Evolutionary conservation across 2,797 vertebrate genomes (phyloP).

Genomic region (Brotogeris chrysoptera): DNA sequence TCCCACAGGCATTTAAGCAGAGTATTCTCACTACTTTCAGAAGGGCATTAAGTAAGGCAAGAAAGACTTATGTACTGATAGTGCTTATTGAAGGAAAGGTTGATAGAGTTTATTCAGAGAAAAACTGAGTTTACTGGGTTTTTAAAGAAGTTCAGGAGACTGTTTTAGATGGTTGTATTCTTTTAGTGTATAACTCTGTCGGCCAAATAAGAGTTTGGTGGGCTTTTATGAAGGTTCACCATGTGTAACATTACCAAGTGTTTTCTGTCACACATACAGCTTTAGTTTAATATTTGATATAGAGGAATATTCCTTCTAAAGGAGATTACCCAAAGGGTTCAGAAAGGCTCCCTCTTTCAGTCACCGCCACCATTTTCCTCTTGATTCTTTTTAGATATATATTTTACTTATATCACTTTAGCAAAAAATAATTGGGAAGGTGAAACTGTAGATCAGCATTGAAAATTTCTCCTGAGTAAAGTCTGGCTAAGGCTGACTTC

Average conservation of each 20-base stretch:
- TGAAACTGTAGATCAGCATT: background rate
- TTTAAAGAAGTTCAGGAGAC: background rate
- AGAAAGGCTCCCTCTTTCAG: background rate
- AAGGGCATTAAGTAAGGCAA: background rate
- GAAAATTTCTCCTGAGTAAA: conserved; percentile 24
- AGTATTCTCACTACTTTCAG: background rate
- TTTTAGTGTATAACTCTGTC: background rate
- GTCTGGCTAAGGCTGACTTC: conserved; percentile 1
- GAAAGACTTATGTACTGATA: background rate
- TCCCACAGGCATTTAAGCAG: background rate
- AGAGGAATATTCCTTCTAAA: background rate
- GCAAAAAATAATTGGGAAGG: background rate
- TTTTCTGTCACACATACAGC: background rate
- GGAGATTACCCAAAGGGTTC: background rate
- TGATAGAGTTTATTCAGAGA: background rate
- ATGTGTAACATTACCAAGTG: background rate
- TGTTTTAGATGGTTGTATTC: background rate
- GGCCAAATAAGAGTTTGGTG: background rate
- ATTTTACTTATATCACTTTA: background rate
- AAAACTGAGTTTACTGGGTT: background rate
- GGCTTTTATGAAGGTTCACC: background rate
- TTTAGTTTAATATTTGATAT: background rate
- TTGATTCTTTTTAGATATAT: background rate
- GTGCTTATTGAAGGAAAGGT: background rate
- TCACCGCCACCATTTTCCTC: background rate